Percentiles rank a stretch among this genome's conserved stretches.
phyloP scores from a whole-genome alignment of 2,113 vertebrate genomes.

The Apeltes quadracus region DNA sequence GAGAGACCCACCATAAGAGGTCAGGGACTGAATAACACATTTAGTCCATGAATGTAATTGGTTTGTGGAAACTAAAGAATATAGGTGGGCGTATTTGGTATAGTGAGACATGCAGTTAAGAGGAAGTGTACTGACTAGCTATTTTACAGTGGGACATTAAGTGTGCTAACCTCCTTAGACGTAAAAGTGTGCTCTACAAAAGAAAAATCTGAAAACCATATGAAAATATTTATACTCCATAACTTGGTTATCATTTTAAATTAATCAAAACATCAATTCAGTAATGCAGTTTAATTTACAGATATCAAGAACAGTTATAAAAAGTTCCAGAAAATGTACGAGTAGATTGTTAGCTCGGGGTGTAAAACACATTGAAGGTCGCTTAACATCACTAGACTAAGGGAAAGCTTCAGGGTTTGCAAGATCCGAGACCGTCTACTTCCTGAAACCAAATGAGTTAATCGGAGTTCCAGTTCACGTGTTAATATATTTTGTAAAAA shows the following conservation, averaged over 20 bases:
- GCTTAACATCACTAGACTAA: constrained; percentile 32
- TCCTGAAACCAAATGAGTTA: constrained; percentile 55
- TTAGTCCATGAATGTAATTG: constrained; percentile 31
- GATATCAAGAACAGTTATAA: not conserved
- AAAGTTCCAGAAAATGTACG: not conserved
- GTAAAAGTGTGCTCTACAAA: not conserved
- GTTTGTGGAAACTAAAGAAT: constrained; percentile 31
- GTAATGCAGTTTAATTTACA: not conserved
- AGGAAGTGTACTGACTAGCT: constrained; percentile 3
- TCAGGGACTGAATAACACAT: constrained; percentile 28
- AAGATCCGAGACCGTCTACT: constrained; percentile 63
- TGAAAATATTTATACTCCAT: constrained; percentile 2
- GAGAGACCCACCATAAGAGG: constrained; percentile 38
- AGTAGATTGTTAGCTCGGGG: not conserved
- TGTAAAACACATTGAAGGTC: constrained; percentile 4
- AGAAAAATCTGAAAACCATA: not conserved
- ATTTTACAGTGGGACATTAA: not conserved
- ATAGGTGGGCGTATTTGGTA: not conserved
- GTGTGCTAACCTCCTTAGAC: not conserved
- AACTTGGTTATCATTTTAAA: not conserved
- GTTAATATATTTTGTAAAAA: not conserved
- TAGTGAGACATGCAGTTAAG: constrained; percentile 6
- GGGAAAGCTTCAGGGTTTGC: constrained; percentile 26
- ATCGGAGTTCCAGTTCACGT: not conserved
- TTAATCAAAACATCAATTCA: not conserved